phyloP scores from a whole-genome alignment of 2,797 vertebrate genomes.

The Chaetophractus vellerosus region DNA sequence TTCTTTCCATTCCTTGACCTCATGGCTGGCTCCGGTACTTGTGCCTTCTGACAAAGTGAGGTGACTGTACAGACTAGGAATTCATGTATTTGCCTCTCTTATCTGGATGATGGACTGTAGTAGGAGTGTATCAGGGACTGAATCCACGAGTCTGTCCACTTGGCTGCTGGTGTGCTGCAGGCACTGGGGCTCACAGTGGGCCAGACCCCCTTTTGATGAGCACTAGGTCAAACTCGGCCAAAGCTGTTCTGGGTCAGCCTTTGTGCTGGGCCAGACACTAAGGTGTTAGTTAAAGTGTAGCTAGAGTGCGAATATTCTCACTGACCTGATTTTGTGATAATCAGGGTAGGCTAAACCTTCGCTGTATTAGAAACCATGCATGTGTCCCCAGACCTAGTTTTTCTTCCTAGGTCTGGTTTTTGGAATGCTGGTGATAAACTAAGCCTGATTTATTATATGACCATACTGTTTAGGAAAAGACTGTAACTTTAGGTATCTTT shows the following conservation, averaged over 20 bases:
- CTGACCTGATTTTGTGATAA: too few species aligned
- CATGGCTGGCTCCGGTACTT: neutral
- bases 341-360: too few species aligned
- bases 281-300: neutral
- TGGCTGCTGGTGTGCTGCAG: neutral
- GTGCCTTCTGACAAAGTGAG: neutral
- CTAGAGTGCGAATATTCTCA: too few species aligned
- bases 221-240: neutral
- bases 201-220: rapidly evolving
- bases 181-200: rapidly evolving
- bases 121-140: neutral
- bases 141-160: rapidly evolving
- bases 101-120: neutral
- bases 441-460: too few species aligned
- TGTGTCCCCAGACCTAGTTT: too few species aligned
- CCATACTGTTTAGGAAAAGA: too few species aligned
- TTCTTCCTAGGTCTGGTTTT: too few species aligned
- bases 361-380: too few species aligned
- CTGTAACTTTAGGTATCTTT: too few species aligned
- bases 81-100: neutral
- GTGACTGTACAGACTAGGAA: neutral
- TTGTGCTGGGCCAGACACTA: neutral
- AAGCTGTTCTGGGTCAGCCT: neutral
- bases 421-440: too few species aligned
- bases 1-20: neutral